Percentiles rank a stretch among this genome's conserved stretches.
Conservation (phyloP, 2,888 invertebrate genomes). For the Tortrix viridana region DNA sequence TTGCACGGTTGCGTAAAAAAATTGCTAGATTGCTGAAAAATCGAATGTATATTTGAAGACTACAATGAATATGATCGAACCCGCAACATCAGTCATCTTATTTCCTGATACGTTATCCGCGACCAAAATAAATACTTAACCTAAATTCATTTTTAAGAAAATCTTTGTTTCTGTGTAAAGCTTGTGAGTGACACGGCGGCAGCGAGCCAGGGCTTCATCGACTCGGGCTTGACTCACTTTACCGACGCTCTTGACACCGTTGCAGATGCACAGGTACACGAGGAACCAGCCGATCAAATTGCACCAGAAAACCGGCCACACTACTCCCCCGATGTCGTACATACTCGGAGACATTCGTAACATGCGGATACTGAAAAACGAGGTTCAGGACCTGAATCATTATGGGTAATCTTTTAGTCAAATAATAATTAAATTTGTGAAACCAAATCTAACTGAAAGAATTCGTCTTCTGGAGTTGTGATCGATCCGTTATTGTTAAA, state of each 20-base stretch:
- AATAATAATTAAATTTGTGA: background rate
- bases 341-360: constrained; percentile 90
- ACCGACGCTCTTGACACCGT: constrained; percentile 94
- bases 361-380: constrained; percentile 87
- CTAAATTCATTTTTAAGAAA: constrained; percentile 18
- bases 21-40: no score
- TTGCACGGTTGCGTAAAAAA: no score
- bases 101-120: background rate
- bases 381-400: constrained; percentile 5
- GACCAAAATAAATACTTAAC: constrained; percentile 25
- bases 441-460: constrained; percentile 88
- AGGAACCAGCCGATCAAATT: constrained; percentile 91
- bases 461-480: constrained; percentile 91
- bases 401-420: no score
- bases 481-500: constrained; percentile 63
- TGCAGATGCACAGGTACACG: constrained; percentile 93
- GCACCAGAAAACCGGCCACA: constrained; percentile 91
- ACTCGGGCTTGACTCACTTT: constrained; percentile 81
- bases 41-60: background rate
- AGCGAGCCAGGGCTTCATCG: constrained; percentile 53
- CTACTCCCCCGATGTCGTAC: constrained; percentile 89
- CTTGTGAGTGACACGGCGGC: constrained; percentile 55
- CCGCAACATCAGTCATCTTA: background rate
- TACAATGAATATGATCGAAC: background rate
- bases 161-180: constrained; percentile 4